These are phyloP conservation scores for Lasioglossum morio DNA, from an alignment of 2,888 invertebrate species.

Conservation along the genomic window DNA sequence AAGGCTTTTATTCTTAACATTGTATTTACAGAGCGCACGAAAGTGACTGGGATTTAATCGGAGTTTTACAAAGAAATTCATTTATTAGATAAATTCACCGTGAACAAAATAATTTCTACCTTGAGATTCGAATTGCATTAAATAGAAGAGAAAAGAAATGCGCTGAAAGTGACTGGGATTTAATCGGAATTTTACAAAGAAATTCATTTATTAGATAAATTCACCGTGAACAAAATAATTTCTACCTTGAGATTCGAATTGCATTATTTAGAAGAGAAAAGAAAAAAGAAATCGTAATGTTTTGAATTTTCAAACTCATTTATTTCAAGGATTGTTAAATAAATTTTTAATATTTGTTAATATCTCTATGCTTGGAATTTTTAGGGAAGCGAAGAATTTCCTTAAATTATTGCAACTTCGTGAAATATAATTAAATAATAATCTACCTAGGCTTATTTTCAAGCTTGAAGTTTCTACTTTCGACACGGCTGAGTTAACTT, in stretches of 20 bases:
- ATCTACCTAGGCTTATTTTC: neutral
- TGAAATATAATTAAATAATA: neutral
- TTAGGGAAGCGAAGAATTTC: neutral
- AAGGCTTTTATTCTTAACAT: neutral
- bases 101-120: too few relatives aligned
- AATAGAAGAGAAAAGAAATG: too few relatives aligned
- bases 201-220: neutral
- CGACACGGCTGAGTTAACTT: neutral
- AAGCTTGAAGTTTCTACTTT: neutral
- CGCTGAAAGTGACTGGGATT: neutral
- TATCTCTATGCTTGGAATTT: neutral
- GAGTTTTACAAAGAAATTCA: neutral
- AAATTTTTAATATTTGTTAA: neutral
- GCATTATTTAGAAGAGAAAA: too few relatives aligned
- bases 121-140: too few relatives aligned
- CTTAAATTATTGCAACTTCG: neutral
- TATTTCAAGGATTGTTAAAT: too few relatives aligned
- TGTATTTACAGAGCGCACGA: neutral
- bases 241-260: too few relatives aligned
- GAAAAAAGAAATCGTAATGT: too few relatives aligned
- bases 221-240: neutral
- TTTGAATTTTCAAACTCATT: too few relatives aligned
- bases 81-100: neutral
- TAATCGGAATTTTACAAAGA: neutral
- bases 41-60: neutral